Percentiles rank a stretch among this genome's conserved stretches.
Conservation (phyloP, 2,797 vertebrate species). For the Macroramphosus scolopax region DNA sequence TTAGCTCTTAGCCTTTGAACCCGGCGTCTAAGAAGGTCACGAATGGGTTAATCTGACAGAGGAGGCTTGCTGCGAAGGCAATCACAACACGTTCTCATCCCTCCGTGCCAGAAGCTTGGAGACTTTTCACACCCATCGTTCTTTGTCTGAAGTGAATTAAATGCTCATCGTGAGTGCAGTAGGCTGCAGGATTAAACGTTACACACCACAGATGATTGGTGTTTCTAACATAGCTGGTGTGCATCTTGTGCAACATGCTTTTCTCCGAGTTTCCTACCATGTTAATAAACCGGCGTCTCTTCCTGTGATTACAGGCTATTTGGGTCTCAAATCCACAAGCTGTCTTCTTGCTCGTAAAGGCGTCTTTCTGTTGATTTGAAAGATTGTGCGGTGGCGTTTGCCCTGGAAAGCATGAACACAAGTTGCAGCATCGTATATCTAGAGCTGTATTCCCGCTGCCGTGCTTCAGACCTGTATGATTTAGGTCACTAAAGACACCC, state of each 20-base stretch:
- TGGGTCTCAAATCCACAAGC: constrained; percentile 23
- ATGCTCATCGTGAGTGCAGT: constrained; percentile 4
- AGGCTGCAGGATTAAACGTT: neutral
- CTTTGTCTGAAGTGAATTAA: constrained; percentile 9
- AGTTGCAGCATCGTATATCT: constrained; percentile 24
- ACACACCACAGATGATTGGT: constrained; percentile 1
- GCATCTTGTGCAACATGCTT: too few species aligned
- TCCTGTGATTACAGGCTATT: constrained; percentile 30
- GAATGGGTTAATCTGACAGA: constrained; percentile 44
- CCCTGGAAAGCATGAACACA: constrained; percentile 40
- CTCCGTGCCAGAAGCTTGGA: too few species aligned
- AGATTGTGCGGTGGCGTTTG: constrained; percentile 46
- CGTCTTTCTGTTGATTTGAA: constrained; percentile 10
- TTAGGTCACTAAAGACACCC: constrained; percentile 40
- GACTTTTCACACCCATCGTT: constrained; percentile 10
- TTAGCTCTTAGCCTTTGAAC: constrained; percentile 34
- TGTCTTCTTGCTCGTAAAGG: constrained; percentile 7
- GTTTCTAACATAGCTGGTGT: too few species aligned
- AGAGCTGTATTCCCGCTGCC: too few species aligned
- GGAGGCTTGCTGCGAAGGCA: constrained; percentile 24
- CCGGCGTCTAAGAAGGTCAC: constrained; percentile 3
- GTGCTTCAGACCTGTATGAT: constrained; percentile 36
- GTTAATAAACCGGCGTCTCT: constrained; percentile 25
- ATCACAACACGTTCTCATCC: too few species aligned
- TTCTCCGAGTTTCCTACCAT: neutral